Evolutionary conservation across 2,113 vertebrate genomes (phyloP), one percentile per base, ranked within the genome.

Genomic region (Phoenicopterus ruber): DNA sequence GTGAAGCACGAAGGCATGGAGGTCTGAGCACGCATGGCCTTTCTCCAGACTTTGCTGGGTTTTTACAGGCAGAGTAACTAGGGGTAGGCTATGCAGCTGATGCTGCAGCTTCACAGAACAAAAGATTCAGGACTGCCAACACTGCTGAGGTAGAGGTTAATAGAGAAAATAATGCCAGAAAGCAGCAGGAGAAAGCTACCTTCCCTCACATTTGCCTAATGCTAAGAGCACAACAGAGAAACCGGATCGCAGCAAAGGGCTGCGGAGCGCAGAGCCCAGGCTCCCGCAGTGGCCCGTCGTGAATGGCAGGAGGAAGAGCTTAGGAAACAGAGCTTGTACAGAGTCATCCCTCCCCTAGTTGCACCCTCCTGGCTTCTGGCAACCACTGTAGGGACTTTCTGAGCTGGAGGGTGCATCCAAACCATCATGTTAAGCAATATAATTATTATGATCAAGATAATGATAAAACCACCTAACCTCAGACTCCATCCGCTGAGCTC

Each of bases 401-500:
- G 96, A 94, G 94, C 92, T 58, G 25, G 70, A 96, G 92, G 94
- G 82, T 42, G 62, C 87, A 90, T 88, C 71, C 85, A 94, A 93
- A 92, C 90, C 91, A 90, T 77, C 18, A 11, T 63, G 84, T 97
- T 95, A 89, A 94, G 94, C 96, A 97, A 96, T 57, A 38, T 85
- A 89, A 95, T 97, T 91, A 94, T 50, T 57, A 91, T 90, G 82
- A 89, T 81, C 91, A 77, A 91, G 92, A 93, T 93, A 89, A 92
- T 93, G 87, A 80, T 82, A 93, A 96, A 96, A 91, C 84, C 91
- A 87, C 91, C 91, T 94, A 96, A 95, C 80, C 91, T 94, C 96
- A 94, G 91, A 82, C 95, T 97, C 96, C 95, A 96, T 93, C 89
- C 7, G 2, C 91, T 95, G 91, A 89, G 83, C 78, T 86, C 66